phyloP scores from a whole-genome alignment of 2,888 invertebrate genomes.

The Rhimphoctona megacephalus region DNA sequence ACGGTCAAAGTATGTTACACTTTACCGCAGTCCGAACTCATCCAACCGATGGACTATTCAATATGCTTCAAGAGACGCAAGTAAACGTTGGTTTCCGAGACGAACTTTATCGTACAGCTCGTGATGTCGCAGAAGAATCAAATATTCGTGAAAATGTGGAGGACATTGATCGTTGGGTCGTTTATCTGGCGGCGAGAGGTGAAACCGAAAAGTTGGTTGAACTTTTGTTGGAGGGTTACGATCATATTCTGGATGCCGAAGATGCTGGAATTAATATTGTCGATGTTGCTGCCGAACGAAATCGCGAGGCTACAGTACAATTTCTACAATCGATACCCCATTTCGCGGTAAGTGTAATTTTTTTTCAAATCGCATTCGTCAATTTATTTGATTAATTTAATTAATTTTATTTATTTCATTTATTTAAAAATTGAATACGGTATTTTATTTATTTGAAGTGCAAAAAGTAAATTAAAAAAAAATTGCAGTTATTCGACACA shows the following conservation, averaged over 20 bases:
- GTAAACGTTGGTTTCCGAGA: constrained; percentile 93
- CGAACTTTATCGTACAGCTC: constrained; percentile 93
- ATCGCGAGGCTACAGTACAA: constrained; percentile 88
- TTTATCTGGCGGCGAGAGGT: constrained; percentile 93
- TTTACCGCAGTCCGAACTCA: constrained; percentile 94
- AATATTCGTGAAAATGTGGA: constrained; percentile 91
- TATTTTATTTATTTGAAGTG: background rate
- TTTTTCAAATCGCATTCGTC: background rate
- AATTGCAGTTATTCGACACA: background rate
- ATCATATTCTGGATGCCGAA: constrained; percentile 92
- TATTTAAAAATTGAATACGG: too few species aligned
- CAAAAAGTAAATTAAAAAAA: background rate
- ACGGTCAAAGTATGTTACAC: constrained; percentile 95
- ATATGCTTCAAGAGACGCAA: constrained; percentile 92
- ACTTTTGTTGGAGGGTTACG: constrained; percentile 93
- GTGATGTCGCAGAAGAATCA: constrained; percentile 94
- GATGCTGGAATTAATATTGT: constrained; percentile 90
- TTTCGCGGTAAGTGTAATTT: constrained; percentile 88
- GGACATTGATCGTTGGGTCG: constrained; percentile 93
- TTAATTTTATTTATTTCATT: background rate
- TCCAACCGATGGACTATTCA: constrained; percentile 92
- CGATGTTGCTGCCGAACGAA: constrained; percentile 89
- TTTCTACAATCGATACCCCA: constrained; percentile 90
- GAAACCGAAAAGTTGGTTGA: constrained; percentile 89
- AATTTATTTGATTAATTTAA: background rate